phyloP scores from a whole-genome alignment of 2,113 vertebrate species.

The Nansenia antarctica region DNA sequence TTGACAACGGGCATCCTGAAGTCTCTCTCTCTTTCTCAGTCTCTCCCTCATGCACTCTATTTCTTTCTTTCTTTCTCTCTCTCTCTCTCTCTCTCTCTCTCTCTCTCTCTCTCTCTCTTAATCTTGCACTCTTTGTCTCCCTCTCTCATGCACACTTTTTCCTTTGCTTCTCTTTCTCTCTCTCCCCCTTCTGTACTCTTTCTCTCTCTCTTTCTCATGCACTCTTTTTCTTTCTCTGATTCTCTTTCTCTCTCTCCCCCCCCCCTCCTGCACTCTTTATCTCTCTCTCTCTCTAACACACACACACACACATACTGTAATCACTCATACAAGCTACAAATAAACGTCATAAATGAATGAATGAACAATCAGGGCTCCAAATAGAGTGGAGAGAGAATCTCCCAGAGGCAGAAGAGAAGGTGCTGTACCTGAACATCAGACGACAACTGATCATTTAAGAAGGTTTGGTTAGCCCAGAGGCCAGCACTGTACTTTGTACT shows the following conservation, averaged over 20 bases:
- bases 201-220: too few relatives aligned
- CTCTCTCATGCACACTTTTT: too few relatives aligned
- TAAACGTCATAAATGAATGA: background rate
- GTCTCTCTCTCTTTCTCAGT: too few relatives aligned
- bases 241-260: background rate
- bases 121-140: too few relatives aligned
- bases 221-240: too few relatives aligned
- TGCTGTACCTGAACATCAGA: background rate
- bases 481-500: background rate
- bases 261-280: background rate
- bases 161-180: too few relatives aligned
- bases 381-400: background rate
- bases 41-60: too few relatives aligned
- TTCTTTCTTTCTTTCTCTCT: too few relatives aligned
- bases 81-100: too few relatives aligned
- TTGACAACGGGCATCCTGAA: slow-evolving; percentile 2
- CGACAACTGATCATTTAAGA: background rate
- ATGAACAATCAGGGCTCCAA: background rate
- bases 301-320: background rate
- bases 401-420: too few relatives aligned
- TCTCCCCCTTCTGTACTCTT: too few relatives aligned
- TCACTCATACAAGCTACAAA: background rate
- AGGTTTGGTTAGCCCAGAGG: background rate
- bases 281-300: background rate
- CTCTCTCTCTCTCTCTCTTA: too few relatives aligned